A percentile compares a stretch with the other conserved stretches of the same genome.
Conservation (phyloP, 2,888 invertebrate genomes). For the Conus canariensis region DNA sequence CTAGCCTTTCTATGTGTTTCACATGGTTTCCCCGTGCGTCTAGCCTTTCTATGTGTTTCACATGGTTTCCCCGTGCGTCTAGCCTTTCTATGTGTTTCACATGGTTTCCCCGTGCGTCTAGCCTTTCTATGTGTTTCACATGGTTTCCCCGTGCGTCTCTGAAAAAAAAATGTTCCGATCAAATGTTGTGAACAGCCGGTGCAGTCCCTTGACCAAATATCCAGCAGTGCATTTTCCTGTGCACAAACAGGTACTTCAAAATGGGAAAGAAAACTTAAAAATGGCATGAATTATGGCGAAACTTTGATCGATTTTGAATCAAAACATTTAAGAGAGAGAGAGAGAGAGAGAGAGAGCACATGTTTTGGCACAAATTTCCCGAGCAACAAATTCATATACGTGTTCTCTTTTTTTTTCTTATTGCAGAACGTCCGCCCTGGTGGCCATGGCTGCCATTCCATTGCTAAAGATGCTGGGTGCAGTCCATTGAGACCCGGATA, state of each 20-base stretch:
- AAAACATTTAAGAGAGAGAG: background rate
- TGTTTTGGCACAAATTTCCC: background rate
- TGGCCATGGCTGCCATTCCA: background rate
- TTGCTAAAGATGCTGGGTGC: background rate
- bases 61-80: no score
- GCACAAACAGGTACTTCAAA: background rate
- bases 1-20: no score
- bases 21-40: no score
- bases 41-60: no score
- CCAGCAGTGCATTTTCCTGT: no score
- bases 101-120: no score
- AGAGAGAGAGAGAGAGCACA: slow-evolving; percentile 9
- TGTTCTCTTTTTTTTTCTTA: background rate
- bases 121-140: no score
- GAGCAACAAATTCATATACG: background rate
- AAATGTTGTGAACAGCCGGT: no score
- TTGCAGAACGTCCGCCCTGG: background rate
- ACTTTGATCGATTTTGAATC: background rate
- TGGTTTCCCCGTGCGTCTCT: no score
- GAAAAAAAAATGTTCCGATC: no score
- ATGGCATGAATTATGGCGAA: background rate
- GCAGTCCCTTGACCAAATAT: no score
- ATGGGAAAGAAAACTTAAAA: background rate
- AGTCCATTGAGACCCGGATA: background rate
- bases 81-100: no score